Base-by-base conservation (phyloP, 2,113 vertebrate genomes). In the Macroglossus sobrinus region DNA sequence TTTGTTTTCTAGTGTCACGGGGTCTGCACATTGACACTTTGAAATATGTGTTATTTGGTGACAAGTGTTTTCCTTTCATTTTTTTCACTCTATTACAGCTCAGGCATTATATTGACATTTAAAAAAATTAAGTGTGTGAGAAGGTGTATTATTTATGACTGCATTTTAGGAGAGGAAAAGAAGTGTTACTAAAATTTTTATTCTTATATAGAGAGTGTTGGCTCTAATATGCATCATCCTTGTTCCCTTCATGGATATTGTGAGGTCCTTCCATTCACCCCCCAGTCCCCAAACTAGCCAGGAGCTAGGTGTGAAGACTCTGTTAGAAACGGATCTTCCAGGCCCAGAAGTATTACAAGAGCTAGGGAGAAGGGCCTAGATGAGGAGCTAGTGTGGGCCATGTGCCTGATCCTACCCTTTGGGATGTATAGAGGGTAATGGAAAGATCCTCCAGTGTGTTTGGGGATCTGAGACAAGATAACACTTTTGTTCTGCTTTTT, bases 11-110 rank as follows among this genome's bases (percentile, higher is more conserved):
- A 30, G 84, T 18, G 43, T 53, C 45, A 5, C 3, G 4, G 50
- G n/a, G 13, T n/a, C 94, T 40, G 24, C 47, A 8, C n/a, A 50
- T 0, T 53, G 64, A 75, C 80, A 81, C 85, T 84, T 75, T 28
- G 75, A 96, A 96, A 80, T 84, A 68, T 59, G 28, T 68, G 33
- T 74, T 75, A 84, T 80, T 84, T 90, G 69, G 57, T 61, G 87
- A 87, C 61, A 90, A 90, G 64, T 59, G 50, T 64, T 96, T 92
- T 89, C 69, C 63, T 92, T 84, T 50, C 7, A 10, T 71, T 84
- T 68, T 76, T 63, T 7, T 3, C 38, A 75, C 18, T 66, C 55
- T 43, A 14, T 38, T 28, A 78, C 3, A 22, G 22, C 19, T 84
- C 5, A 38, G 24, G 55, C 30, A 66, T n/a, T 38, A 63, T 38